These are phyloP conservation scores for Setipinna tenuifilis DNA, from an alignment of 2,797 vertebrate genomes.

Conservation along the genomic window DNA sequence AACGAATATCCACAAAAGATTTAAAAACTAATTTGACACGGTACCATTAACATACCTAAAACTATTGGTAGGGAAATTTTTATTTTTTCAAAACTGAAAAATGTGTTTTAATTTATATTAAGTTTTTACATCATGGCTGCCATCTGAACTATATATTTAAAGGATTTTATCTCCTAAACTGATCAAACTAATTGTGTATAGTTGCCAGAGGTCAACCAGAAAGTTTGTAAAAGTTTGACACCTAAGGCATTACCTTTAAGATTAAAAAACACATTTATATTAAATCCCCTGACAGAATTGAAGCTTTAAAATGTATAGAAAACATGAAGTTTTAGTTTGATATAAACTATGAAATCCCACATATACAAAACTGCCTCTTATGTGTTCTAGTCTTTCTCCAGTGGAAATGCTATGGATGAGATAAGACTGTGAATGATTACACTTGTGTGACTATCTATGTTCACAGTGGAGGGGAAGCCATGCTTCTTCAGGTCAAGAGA, in stretches of 20 bases:
- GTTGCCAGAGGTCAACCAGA: constrained; percentile 18
- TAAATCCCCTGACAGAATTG: neutral
- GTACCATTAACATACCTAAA: constrained; percentile 35
- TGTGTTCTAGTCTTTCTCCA: constrained; percentile 56
- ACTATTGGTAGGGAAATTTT: neutral
- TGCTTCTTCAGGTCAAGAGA: constrained; percentile 60
- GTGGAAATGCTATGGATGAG: constrained; percentile 60
- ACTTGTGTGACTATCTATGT: constrained; percentile 34
- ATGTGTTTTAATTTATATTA: constrained; percentile 10
- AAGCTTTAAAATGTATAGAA: constrained; percentile 73
- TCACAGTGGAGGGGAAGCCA: constrained; percentile 54
- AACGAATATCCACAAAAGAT: constrained; percentile 32
- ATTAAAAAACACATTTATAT: constrained; percentile 19
- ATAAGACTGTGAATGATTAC: constrained; percentile 47
- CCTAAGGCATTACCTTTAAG: constrained; percentile 17
- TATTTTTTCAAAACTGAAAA: constrained; percentile 7
- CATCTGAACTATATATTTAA: constrained; percentile 5
- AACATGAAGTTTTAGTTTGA: constrained; percentile 71
- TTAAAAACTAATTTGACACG: constrained; percentile 27
- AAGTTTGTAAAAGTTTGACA: constrained; percentile 21
- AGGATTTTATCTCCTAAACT: constrained; percentile 9
- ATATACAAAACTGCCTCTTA: constrained; percentile 64
- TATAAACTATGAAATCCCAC: constrained; percentile 58
- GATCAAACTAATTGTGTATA: constrained; percentile 21
- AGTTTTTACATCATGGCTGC: constrained; percentile 6